A percentile compares a stretch with the other conserved stretches of the same genome.
phyloP scores from a whole-genome alignment of 2,888 invertebrate genomes.

The Dynastes hyllus region DNA sequence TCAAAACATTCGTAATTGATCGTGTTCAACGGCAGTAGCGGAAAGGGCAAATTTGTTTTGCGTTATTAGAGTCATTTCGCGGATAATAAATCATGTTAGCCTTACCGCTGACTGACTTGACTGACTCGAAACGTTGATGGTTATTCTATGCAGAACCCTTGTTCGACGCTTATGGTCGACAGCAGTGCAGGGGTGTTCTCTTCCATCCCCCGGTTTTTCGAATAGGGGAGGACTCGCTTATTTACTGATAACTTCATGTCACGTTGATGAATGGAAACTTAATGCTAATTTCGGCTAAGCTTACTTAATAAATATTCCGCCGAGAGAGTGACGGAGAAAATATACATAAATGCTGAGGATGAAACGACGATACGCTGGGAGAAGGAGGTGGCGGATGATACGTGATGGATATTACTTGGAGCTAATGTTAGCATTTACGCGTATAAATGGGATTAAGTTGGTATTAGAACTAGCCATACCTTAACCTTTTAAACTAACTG shows the following conservation, averaged over 20 bases:
- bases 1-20: no score
- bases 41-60: conserved; percentile 60
- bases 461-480: no score
- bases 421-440: no score
- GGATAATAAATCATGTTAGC: conserved; percentile 65
- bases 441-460: no score
- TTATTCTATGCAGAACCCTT: conserved; percentile 12
- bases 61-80: conserved; percentile 62
- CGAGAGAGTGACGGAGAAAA: conserved; percentile 45
- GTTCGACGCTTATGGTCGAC: no score
- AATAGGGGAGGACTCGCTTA: conserved; percentile 67
- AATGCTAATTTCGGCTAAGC: conserved; percentile 70
- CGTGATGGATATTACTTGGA: no score
- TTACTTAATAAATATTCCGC: conserved; percentile 67
- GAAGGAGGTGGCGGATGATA: no score
- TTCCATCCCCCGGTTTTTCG: conserved; percentile 48
- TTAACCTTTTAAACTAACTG: no score
- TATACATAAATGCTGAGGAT: neutral
- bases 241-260: conserved; percentile 71
- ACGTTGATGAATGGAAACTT: conserved; percentile 70
- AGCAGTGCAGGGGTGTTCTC: conserved; percentile 52
- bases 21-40: conserved; percentile 34
- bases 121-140: conserved; percentile 54
- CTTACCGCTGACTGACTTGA: conserved; percentile 43
- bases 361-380: no score